These are phyloP conservation scores for Arctocebus calabarensis DNA, from an alignment of 2,797 vertebrate species.

Conservation along the genomic window DNA sequence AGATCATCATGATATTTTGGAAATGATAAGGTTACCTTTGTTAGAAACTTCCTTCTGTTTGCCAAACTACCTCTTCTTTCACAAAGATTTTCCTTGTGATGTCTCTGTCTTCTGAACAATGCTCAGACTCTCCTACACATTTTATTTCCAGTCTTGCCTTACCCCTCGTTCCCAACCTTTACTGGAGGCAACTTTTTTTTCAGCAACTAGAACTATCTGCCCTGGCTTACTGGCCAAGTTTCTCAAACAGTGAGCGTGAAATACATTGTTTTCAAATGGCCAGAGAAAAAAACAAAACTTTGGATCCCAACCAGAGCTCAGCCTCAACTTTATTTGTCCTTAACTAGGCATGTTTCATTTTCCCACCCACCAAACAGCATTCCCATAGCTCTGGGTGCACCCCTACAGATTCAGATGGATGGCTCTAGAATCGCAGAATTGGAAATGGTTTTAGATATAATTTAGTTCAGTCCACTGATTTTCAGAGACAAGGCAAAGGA, in stretches of 20 bases:
- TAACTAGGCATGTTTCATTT: no score
- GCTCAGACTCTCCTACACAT: not conserved
- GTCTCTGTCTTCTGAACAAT: not conserved
- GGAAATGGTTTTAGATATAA: constrained; percentile 1
- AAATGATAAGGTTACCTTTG: not conserved
- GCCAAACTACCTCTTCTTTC: not conserved
- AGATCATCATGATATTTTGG: not conserved
- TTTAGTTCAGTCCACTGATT: not conserved
- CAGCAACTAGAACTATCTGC: not conserved
- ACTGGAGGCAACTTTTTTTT: not conserved
- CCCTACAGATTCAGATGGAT: not conserved
- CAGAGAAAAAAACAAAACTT: not conserved
- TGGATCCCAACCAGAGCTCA: not conserved
- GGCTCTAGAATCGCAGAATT: not conserved
- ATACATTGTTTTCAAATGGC: not conserved
- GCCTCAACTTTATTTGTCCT: not conserved
- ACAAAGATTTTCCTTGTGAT: not conserved
- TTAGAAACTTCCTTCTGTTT: constrained; percentile 23
- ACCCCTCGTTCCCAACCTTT: not conserved
- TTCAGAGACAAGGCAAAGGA: not conserved
- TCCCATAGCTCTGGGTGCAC: not conserved
- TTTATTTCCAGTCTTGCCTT: not conserved
- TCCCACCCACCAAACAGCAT: not conserved
- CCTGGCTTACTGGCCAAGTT: not conserved
- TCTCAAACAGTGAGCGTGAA: not conserved